Conservation (phyloP, 2,888 invertebrate genomes). For the Drosophila suboccidentalis region DNA sequence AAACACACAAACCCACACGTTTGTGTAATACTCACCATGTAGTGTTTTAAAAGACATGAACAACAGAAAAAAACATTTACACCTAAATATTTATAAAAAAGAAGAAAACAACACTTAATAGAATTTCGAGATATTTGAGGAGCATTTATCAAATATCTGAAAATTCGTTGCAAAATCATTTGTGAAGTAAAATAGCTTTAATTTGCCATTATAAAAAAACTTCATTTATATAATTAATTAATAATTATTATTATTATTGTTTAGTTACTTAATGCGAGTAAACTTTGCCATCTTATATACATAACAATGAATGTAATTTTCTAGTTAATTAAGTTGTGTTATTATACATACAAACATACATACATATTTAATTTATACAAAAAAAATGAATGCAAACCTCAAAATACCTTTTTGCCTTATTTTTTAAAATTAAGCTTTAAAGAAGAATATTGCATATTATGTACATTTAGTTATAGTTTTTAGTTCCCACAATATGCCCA, state of each 20-base stretch:
- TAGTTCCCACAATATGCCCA: conserved; percentile 53
- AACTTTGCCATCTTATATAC: conserved; percentile 71
- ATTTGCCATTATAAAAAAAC: conserved; percentile 78
- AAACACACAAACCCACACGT: conserved; percentile 24
- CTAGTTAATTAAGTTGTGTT: conserved; percentile 55
- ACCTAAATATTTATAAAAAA: conserved; percentile 37
- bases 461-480: conserved; percentile 65
- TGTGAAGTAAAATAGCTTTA: conserved; percentile 81
- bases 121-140: conserved; percentile 33
- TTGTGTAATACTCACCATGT: conserved; percentile 43
- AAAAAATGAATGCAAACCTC: conserved; percentile 58
- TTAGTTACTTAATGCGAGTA: conserved; percentile 55
- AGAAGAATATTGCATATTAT: conserved; percentile 35
- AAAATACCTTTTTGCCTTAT: conserved; percentile 77
- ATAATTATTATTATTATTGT: conserved; percentile 11
- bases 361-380: conserved; percentile 47
- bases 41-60: conserved; percentile 35
- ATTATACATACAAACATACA: conserved; percentile 24
- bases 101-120: conserved; percentile 32
- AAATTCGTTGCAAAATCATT: conserved; percentile 36
- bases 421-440: conserved; percentile 70
- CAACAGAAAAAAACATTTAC: conserved; percentile 7
- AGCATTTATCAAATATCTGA: conserved; percentile 61
- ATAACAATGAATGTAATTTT: conserved; percentile 36
- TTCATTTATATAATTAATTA: conserved; percentile 40